phyloP scores from a whole-genome alignment of 2,797 vertebrate genomes.

The Podarcis lilfordi region DNA sequence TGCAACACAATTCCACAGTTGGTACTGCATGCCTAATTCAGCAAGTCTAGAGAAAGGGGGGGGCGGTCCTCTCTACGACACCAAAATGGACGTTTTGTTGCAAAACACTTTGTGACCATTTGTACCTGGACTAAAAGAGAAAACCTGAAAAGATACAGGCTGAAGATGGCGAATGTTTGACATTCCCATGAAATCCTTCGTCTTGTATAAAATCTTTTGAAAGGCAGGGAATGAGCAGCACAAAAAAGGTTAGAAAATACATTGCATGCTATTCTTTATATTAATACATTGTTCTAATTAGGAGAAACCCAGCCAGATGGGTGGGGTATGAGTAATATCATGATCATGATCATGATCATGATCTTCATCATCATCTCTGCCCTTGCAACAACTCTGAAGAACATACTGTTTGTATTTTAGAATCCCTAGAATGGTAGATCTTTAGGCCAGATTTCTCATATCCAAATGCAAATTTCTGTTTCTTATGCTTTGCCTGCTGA shows the following conservation, averaged over 20 bases:
- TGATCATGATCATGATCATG: too few species aligned
- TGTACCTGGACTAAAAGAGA: too few species aligned
- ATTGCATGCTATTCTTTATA: background rate
- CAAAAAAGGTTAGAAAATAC: background rate
- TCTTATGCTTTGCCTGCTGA: background rate
- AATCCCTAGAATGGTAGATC: background rate
- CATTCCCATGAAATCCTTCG: background rate
- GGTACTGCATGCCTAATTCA: background rate
- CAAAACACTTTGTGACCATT: background rate
- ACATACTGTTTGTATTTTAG: background rate
- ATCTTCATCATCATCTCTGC: background rate
- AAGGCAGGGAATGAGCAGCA: background rate
- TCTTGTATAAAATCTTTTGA: background rate
- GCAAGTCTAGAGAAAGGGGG: background rate
- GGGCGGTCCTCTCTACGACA: too few species aligned
- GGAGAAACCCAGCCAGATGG: too few species aligned
- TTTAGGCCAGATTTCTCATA: background rate
- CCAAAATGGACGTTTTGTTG: background rate
- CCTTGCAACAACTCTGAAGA: background rate
- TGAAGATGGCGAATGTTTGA: background rate
- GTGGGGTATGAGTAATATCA: too few species aligned
- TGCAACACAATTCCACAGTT: background rate
- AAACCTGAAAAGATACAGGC: background rate
- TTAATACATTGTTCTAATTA: too few species aligned
- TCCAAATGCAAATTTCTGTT: background rate